Percentiles rank a stretch among this genome's conserved stretches.
Evolutionary conservation across 2,113 vertebrate species (phyloP).

Genomic region (Indicator maculatus): DNA sequence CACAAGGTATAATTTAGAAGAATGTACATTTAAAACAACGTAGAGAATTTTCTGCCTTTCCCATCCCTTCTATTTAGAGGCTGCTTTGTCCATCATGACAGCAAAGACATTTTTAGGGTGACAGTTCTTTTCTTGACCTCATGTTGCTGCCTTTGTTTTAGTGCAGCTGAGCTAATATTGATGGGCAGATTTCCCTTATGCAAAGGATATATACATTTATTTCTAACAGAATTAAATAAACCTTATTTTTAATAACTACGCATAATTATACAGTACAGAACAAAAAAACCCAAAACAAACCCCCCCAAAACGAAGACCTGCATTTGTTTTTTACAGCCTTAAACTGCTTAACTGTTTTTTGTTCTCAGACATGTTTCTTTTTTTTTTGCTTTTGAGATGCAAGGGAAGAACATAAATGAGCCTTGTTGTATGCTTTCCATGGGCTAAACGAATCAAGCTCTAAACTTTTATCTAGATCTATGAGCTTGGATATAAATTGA

Average conservation of each 20-base stretch:
- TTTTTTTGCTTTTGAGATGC: slow-evolving; percentile 1
- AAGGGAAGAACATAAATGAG: slow-evolving; percentile 81
- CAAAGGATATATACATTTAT: not conserved
- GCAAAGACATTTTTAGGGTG: not conserved
- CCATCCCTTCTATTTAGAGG: not conserved
- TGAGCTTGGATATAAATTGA: slow-evolving; percentile 92
- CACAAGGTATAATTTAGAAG: not conserved
- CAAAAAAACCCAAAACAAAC: not conserved
- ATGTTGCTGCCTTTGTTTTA: not conserved
- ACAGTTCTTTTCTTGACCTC: not conserved
- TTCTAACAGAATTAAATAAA: not conserved
- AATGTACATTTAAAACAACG: not conserved
- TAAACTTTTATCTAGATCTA: slow-evolving; percentile 87
- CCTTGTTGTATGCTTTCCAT: slow-evolving; percentile 82
- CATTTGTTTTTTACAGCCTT: slow-evolving; percentile 54
- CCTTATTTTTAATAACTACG: not conserved
- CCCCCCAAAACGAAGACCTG: not conserved
- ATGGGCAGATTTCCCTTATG: not conserved
- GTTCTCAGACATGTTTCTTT: slow-evolving; percentile 46
- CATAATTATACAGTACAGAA: not conserved
- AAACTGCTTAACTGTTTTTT: slow-evolving; percentile 63
- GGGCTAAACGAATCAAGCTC: slow-evolving; percentile 82
- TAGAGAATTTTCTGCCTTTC: not conserved
- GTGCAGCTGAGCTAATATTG: not conserved
- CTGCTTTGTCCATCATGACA: not conserved